phyloP scores from a whole-genome alignment of 1,140 invertebrate species.

The Drosophila guanche region DNA sequence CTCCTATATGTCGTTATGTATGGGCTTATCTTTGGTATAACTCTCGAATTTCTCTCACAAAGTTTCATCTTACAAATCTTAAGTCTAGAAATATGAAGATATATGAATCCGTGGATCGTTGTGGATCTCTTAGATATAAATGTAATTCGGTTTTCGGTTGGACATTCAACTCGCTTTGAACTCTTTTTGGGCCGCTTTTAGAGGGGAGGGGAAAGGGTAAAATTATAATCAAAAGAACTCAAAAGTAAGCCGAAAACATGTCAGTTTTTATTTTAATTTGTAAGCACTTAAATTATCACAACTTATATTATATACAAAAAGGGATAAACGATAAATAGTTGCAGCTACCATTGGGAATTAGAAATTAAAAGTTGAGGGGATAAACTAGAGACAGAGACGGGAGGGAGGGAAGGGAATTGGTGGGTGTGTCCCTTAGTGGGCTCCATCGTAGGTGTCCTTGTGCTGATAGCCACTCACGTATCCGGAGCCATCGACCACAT shows the following conservation, averaged over 20 bases:
- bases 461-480: conserved; percentile 96
- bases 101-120: conserved; percentile 47
- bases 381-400: conserved; percentile 49
- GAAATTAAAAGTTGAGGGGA: conserved; percentile 8
- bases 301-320: conserved; percentile 65
- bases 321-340: conserved; percentile 54
- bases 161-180: conserved; percentile 20
- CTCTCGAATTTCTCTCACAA: conserved; percentile 47
- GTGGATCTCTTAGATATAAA: conserved; percentile 1
- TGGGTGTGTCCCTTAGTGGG: conserved; percentile 82
- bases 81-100: conserved; percentile 43
- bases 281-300: conserved; percentile 76
- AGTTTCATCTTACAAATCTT: conserved; percentile 69
- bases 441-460: conserved; percentile 89
- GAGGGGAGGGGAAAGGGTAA: neutral
- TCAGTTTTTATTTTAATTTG: conserved; percentile 60
- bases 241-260: conserved; percentile 38
- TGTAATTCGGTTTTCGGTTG: conserved; percentile 6
- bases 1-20: conserved; percentile 13
- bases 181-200: conserved; percentile 36
- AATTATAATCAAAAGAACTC: conserved; percentile 12
- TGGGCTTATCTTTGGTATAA: conserved; percentile 53
- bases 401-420: conserved; percentile 8
- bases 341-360: conserved; percentile 47
- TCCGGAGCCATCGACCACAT: conserved; percentile 90